Evolutionary conservation across 1,140 invertebrate species (phyloP).

Genomic region (Anagrus nilaparvatae): DNA sequence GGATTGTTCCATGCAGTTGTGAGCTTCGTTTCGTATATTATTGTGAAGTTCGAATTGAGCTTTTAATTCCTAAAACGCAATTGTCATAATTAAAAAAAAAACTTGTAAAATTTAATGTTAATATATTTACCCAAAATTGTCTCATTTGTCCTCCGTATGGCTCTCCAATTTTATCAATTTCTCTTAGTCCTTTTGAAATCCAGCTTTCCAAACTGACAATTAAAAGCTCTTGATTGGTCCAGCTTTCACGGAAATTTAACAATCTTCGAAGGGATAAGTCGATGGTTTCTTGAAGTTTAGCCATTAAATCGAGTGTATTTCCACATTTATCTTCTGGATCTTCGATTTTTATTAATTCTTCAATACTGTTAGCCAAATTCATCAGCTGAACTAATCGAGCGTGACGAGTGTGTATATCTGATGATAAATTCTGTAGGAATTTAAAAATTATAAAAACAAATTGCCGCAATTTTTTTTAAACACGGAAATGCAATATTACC

Average conservation of each 20-base stretch:
- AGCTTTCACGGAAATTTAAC: conserved; percentile 63
- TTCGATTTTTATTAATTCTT: conserved; percentile 60
- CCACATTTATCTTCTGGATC: conserved; percentile 60
- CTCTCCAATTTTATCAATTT: conserved; percentile 42
- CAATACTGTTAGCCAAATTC: conserved; percentile 60
- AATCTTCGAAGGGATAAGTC: conserved; percentile 57
- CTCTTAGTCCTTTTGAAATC: conserved; percentile 59
- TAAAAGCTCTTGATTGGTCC: conserved; percentile 59
- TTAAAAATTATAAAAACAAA: background rate
- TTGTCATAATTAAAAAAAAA: conserved; percentile 9
- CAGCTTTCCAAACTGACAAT: conserved; percentile 64
- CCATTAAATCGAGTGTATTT: conserved; percentile 55
- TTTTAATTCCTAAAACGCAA: conserved; percentile 57
- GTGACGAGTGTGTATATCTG: conserved; percentile 68
- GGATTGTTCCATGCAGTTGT: conserved; percentile 62
- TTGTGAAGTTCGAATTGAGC: conserved; percentile 80
- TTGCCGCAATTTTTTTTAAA: background rate
- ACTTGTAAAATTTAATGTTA: background rate
- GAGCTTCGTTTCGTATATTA: conserved; percentile 60
- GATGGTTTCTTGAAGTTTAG: conserved; percentile 62
- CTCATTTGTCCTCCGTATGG: conserved; percentile 59
- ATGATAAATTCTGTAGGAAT: conserved; percentile 52
- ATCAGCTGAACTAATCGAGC: conserved; percentile 62
- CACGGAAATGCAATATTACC: conserved; percentile 26
- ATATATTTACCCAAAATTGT: conserved; percentile 59